Base-by-base conservation (phyloP, 2,797 vertebrate genomes). In the Lutjanus argentimaculatus region DNA sequence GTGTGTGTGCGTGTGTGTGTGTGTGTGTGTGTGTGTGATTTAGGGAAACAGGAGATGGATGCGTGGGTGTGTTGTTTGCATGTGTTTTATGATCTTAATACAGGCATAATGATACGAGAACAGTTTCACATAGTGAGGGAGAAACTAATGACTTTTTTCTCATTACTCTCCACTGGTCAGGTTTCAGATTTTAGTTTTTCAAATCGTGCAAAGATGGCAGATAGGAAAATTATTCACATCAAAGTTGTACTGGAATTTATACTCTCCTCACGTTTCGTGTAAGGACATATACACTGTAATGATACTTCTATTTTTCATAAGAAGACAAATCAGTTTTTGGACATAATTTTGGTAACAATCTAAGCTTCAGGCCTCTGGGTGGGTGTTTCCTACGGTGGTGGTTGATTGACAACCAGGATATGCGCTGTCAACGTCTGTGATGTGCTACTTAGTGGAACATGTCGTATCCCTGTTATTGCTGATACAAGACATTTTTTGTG, bases 41-140 rank as follows among this genome's bases (percentile, higher is more conserved):
- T 22, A 48, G 59, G 42, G 17, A 61, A 64, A 67, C 6, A 62
- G 21, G 19, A 72, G 36, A 59, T 66, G 25, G 53, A 63, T 66
- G 58, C 68, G 85, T 74, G 77, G 58, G 72, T 84, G 75, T 80
- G 61, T 64, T 75, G 67, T 79, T 80, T 86, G 61, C 74, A 70
- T 66, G 62, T 75, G 68, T 80, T 88, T 85, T 77, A 76, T 83
- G 59, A 69, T 84, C 67, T 85, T 85, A 77, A 85, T 80, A 77
- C 49, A 52, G 76, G 46, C 51, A 66, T 84, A 77, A 79, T 67
- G 58, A 78, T 53, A 74, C 0, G 2, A 82, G 77, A 83, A 68
- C 62, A 64, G 46, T 77, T 83, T 77, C 22, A 5, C 76, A 49
- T 5, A 13, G 57, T 45, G 59, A 75, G 43, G 13, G 11, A 45